Conservation (phyloP, 2,797 vertebrate genomes). For the Clarias fuscus region DNA sequence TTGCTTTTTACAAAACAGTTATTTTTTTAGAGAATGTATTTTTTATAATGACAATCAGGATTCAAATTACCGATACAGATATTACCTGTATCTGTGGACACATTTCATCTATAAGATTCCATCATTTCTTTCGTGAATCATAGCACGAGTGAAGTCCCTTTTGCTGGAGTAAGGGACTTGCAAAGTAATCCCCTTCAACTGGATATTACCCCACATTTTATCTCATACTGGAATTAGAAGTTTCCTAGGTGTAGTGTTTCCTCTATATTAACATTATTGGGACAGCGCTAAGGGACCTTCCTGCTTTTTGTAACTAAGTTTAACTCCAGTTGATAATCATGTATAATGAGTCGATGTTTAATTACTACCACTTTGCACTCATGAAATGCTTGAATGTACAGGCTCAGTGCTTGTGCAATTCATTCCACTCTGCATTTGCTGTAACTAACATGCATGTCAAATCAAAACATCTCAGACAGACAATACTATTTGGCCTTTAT, state of each 20-base stretch:
- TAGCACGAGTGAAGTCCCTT: constrained; percentile 50
- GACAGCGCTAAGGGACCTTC: constrained; percentile 25
- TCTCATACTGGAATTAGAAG: constrained; percentile 64
- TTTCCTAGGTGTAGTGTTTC: constrained; percentile 59
- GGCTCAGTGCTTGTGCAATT: constrained; percentile 54
- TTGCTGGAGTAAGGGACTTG: constrained; percentile 66
- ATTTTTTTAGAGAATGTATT: not conserved
- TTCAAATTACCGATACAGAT: too few species aligned
- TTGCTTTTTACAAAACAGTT: not conserved
- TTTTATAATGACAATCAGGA: not conserved
- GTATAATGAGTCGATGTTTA: constrained; percentile 71
- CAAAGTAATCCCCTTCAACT: constrained; percentile 71
- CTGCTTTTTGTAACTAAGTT: constrained; percentile 64
- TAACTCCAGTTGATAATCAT: constrained; percentile 65
- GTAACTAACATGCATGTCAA: constrained; percentile 72
- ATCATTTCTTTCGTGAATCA: not conserved
- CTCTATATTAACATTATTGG: constrained; percentile 41
- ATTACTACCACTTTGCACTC: constrained; percentile 71
- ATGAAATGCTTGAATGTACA: constrained; percentile 43
- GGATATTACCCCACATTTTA: constrained; percentile 75
- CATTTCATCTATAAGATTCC: not conserved
- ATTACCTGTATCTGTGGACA: not conserved
- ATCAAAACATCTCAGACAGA: constrained; percentile 64
- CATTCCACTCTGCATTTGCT: constrained; percentile 63
- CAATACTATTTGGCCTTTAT: constrained; percentile 63